Percentiles rank a stretch among this genome's conserved stretches.
Conservation (phyloP, 2,888 invertebrate genomes). For the Apotomis capreana region DNA sequence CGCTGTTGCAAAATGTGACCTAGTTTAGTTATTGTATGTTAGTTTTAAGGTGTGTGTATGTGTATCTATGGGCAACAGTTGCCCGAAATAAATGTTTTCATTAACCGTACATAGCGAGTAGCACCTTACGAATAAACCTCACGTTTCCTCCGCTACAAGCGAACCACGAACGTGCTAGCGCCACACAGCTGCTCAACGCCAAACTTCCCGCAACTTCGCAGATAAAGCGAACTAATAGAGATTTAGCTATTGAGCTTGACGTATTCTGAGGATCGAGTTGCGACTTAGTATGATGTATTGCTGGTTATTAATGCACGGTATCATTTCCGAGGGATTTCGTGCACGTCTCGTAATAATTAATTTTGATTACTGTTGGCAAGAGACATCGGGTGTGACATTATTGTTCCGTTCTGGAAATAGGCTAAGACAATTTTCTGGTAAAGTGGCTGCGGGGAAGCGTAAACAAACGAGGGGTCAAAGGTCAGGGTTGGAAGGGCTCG, state of each 20-base stretch:
- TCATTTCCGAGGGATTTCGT: slow-evolving; percentile 25
- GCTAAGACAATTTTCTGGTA: slow-evolving; percentile 15
- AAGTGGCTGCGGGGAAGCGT: background rate
- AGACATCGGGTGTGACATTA: background rate
- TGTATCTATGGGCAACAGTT: no score
- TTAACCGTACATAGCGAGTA: no score
- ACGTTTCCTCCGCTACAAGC: background rate
- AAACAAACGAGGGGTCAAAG: slow-evolving; percentile 16
- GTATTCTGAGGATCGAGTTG: slow-evolving; percentile 2
- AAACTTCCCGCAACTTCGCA: slow-evolving; percentile 24
- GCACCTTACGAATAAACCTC: background rate
- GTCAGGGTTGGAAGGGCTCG: background rate
- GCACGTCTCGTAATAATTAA: slow-evolving; percentile 28
- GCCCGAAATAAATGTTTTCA: no score
- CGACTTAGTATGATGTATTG: slow-evolving; percentile 31
- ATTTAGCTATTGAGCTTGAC: slow-evolving; percentile 23
- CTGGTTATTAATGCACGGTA: slow-evolving; percentile 30
- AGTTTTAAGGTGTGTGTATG: no score
- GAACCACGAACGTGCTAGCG: slow-evolving; percentile 10
- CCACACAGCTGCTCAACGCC: background rate
- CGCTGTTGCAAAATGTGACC: no score
- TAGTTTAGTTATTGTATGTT: no score
- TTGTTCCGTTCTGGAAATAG: slow-evolving; percentile 5
- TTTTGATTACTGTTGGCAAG: slow-evolving; percentile 23
- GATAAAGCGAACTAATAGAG: slow-evolving; percentile 30